Evolutionary conservation across 2,888 invertebrate genomes (phyloP), one percentile per base, ranked within the genome.

Genomic region (Microctonus brassicae): DNA sequence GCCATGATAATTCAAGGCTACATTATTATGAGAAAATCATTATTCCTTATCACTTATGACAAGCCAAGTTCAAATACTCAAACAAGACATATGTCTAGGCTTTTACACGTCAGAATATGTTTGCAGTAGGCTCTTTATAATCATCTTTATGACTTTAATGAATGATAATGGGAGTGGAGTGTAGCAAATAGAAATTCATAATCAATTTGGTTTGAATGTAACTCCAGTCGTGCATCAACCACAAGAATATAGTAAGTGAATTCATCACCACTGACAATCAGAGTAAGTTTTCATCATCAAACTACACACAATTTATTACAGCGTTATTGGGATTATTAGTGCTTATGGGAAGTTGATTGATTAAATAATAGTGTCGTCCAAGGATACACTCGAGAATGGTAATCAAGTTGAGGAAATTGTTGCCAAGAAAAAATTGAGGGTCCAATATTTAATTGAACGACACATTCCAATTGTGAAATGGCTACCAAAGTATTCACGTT

Each of bases 401-500:
- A 68, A 66, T 24, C 53, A 22, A 26, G 42, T 36, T 34, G 66
- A 60, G 10, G 53, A 61, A 17, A 60, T 34, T 52, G 20, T 57
- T 17, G 24, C 42, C 4, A 63, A 65, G 3, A 71, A 34, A 3
- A 52, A 70, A 53, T 42, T 53, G 13, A 36, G 52, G 24, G n/a
- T 34, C 26, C 64, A 58, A 70, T 67, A 47, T 42, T 73, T 61
- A 55, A 26, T 83, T 20, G 75, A 69, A 58, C 78, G 87, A 33
- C 86, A 89, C 22, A 78, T 93, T 77, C 91, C 90, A 60, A 88
- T 92, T 75, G 81, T 92, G 78, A 86, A 88, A 79, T 94, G 94
- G 95, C 89, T 94, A 74, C 90, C 91, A 24, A 88, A 87, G 67
- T 96, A 96, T 88, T 90, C 90, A 69, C 91, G 92, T 77, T 89